Evolutionary conservation across 2,797 vertebrate species (phyloP).

Genomic region (Epinephelus coioides): DNA sequence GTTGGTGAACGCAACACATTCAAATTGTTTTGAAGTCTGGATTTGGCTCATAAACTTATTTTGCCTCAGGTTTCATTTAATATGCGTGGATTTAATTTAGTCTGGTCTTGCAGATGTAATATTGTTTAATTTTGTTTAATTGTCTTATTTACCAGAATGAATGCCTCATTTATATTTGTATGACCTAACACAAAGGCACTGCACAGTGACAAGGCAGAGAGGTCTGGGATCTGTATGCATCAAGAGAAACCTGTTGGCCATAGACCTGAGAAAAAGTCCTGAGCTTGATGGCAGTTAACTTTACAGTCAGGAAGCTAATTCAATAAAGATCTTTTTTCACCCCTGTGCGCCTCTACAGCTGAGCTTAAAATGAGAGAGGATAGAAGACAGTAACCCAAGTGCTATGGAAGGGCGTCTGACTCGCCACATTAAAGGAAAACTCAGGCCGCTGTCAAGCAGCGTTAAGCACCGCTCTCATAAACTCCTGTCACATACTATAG

Average conservation of each 20-base stretch:
- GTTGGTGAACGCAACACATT: conserved; percentile 57
- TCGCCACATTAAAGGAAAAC: conserved; percentile 65
- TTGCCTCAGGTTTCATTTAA: conserved; percentile 58
- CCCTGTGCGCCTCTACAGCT: conserved; percentile 33
- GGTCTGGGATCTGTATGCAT: conserved; percentile 48
- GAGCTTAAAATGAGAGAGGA: conserved; percentile 63
- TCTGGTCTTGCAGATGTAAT: conserved; percentile 34
- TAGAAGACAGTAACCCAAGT: conserved; percentile 68
- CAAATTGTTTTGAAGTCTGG: conserved; percentile 60
- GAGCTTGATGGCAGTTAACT: conserved; percentile 63
- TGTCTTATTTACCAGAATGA: conserved; percentile 47
- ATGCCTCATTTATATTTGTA: conserved; percentile 56
- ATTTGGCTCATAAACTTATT: conserved; percentile 62
- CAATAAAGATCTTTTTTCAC: conserved; percentile 79
- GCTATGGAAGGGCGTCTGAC: conserved; percentile 59
- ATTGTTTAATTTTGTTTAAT: conserved; percentile 61
- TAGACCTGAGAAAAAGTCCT: conserved; percentile 63
- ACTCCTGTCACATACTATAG: conserved; percentile 53
- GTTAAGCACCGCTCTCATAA: conserved; percentile 56
- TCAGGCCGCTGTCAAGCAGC: conserved; percentile 55
- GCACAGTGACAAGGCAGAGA: conserved; percentile 35
- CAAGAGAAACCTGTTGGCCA: conserved; percentile 60
- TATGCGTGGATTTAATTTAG: conserved; percentile 50
- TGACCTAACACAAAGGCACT: conserved; percentile 42
- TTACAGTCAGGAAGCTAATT: conserved; percentile 77